Conservation (phyloP, 2,113 vertebrate genomes). For the Canis aureus region DNA sequence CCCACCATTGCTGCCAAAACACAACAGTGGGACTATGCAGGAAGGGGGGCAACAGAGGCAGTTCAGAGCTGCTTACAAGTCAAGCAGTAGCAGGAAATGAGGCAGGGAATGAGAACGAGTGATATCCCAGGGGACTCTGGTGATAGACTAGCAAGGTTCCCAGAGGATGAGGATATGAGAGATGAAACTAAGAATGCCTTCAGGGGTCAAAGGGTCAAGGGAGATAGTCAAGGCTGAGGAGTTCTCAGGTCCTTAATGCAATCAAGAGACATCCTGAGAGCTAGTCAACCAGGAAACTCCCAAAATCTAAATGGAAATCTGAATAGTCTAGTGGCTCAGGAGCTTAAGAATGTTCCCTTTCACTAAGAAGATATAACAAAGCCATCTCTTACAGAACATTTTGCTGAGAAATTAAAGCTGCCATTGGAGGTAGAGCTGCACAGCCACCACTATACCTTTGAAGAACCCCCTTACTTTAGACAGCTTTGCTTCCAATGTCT, state of each 20-base stretch:
- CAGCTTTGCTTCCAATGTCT: background rate
- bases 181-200: constrained; percentile 41
- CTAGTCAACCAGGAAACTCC: constrained; percentile 7
- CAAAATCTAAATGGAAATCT: constrained; percentile 29
- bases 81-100: background rate
- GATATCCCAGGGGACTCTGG: background rate
- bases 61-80: background rate
- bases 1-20: background rate
- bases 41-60: background rate
- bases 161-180: constrained; percentile 36
- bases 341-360: background rate
- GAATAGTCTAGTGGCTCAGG: background rate
- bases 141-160: background rate
- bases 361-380: background rate
- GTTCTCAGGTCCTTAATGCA: background rate
- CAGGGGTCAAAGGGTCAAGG: background rate
- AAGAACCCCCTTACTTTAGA: background rate
- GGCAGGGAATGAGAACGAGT: background rate
- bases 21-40: background rate
- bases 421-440: background rate
- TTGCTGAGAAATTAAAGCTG: background rate
- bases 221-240: constrained; percentile 35
- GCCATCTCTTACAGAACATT: background rate
- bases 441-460: background rate
- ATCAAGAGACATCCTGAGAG: constrained; percentile 5